Percentiles rank a stretch among this genome's conserved stretches.
Evolutionary conservation across 2,113 vertebrate species (phyloP).

Genomic region (Rhynchomys soricoides): DNA sequence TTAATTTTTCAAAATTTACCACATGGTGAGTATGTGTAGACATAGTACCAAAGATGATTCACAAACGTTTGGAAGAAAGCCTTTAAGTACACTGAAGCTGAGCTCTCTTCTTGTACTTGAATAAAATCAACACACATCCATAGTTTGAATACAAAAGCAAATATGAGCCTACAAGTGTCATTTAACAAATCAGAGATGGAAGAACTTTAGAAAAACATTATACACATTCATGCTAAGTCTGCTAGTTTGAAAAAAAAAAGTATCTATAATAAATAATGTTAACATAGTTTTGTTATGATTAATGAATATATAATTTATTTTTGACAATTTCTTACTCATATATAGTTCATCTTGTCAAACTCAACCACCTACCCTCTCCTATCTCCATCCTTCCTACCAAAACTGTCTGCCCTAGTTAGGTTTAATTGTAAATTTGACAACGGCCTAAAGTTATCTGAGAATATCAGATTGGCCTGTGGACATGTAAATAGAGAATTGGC

Average conservation of each 20-base stretch:
- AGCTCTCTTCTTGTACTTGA: neutral
- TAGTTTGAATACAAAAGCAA: neutral
- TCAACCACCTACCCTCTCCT: neutral
- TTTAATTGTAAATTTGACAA: neutral
- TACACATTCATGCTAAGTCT: neutral
- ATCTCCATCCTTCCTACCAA: neutral
- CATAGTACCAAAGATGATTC: neutral
- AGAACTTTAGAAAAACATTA: neutral
- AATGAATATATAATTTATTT: neutral
- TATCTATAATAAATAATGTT: constrained; percentile 10
- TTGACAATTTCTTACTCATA: neutral
- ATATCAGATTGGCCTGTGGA: neutral
- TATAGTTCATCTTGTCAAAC: neutral
- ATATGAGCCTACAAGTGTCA: neutral
- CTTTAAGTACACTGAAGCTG: neutral
- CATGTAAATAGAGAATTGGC: neutral
- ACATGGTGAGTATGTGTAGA: neutral
- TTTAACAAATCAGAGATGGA: neutral
- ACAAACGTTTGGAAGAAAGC: neutral
- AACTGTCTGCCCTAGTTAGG: neutral
- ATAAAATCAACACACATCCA: neutral
- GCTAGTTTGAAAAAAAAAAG: neutral
- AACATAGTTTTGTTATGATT: neutral
- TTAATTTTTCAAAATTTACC: neutral
- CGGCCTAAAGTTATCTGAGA: neutral